Base-by-base conservation (phyloP, 2,113 vertebrate genomes). In the Otis tarda region DNA sequence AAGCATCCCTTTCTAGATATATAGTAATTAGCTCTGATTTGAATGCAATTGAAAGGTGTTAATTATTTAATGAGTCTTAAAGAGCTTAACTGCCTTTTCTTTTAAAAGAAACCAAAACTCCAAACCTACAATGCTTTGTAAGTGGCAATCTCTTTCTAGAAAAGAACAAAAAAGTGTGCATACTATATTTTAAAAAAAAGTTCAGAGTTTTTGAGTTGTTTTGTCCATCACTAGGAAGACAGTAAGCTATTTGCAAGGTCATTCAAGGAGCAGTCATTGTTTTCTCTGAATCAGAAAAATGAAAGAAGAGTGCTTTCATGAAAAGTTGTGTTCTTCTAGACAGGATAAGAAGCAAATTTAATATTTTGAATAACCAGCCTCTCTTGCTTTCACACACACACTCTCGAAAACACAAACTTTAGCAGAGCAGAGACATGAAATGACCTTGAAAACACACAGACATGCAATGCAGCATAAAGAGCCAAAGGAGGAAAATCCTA, bases 21-120 rank as follows among this genome's bases (percentile, higher is more conserved):
- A 43, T 47, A 65, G 3, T 37, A 90, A 94, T 95, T 87, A 47
- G 18, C 24, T 87, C 35, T 78, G 50, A 81, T 64, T 92, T 87
- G 69, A 94, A 74, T 89, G 59, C 67, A 57, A 39, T 63, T 93
- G 81, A 88, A 95, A 95, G n/a, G 24, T 59, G n/a, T 92, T 90
- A 95, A 87, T 96, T 93, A 68, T 92, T 95, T 74, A 92, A 89
- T 57, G 53, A 92, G 31, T 78, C 94, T 94, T 57, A 19, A 90
- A 95, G 50, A 73, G 11, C 8, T 84, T 74, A 60, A 52, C 28
- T 60, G 13, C 3, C 6, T 33, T 89, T 86, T 53, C 41, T 53
- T 87, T 2, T 7, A 79, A 86, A 60, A 59, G 76, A 49, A 43
- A 64, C 15, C 41, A 20, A 2, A 2, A 56, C 15, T 17, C 56